Evolutionary conservation across 2,888 invertebrate species (phyloP).

Genomic region (Eucera pruinosa): DNA sequence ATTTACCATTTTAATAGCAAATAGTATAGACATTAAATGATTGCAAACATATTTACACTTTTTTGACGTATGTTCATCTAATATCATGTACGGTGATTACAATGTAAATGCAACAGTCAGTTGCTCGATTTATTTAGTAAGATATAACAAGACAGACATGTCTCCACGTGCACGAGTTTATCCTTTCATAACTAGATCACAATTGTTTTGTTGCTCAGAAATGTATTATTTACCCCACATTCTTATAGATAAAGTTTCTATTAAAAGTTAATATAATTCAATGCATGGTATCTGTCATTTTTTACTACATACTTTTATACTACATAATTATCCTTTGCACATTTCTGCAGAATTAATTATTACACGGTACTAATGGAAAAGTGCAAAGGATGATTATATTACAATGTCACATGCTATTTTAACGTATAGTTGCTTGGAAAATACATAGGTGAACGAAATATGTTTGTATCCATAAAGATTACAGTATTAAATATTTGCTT

Average conservation of each 20-base stretch:
- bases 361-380: background rate
- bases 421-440: background rate
- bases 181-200: constrained; percentile 34
- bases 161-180: constrained; percentile 2
- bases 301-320: too few relatives aligned
- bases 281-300: too few relatives aligned
- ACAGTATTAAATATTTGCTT: too few relatives aligned
- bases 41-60: background rate
- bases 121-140: background rate
- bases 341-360: too few relatives aligned
- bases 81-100: constrained; percentile 23
- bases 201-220: constrained; percentile 22
- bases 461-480: too few relatives aligned
- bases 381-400: background rate
- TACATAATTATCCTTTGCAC: too few relatives aligned
- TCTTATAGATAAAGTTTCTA: background rate
- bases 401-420: background rate
- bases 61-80: background rate
- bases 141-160: constrained; percentile 10
- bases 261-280: background rate
- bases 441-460: too few relatives aligned
- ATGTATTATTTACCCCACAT: constrained; percentile 18
- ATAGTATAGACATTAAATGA: background rate
- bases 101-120: background rate
- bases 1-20: too few relatives aligned